Evolutionary conservation across 53 echinoderm and acorn worm genomes (phyloP).

Genomic region (Hippasteria phrygiana): DNA sequence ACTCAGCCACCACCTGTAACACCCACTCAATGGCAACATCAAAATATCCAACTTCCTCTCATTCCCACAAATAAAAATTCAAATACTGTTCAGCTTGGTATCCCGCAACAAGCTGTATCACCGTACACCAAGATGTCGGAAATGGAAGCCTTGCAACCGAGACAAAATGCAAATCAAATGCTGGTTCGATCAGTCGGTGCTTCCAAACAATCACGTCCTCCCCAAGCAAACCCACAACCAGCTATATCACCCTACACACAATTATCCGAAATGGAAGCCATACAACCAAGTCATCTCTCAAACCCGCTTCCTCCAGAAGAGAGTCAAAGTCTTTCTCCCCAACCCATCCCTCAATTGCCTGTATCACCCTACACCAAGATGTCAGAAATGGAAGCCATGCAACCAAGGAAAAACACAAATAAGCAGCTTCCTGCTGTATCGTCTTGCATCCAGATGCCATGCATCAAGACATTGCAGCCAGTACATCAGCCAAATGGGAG

Average conservation of each 20-base stretch:
- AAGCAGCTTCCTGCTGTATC: not conserved
- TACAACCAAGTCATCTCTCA: not conserved
- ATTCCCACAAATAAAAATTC: not conserved
- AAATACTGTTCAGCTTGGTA: no score
- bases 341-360: not conserved
- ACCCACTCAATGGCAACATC: not conserved
- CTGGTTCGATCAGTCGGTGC: not conserved
- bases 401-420: not conserved
- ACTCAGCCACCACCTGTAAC: not conserved
- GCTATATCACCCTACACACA: not conserved
- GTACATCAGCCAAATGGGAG: no score
- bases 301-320: not conserved
- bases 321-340: not conserved
- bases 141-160: constrained; percentile 4
- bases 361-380: constrained; percentile 25
- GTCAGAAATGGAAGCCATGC: not conserved
- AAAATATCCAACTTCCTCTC: not conserved
- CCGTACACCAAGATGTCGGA: not conserved
- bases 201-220: no score
- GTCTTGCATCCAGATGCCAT: no score
- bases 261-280: not conserved
- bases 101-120: not conserved
- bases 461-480: no score
- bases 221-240: not conserved
- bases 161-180: not conserved